Evolutionary conservation across 2,113 vertebrate genomes (phyloP), one percentile per base, ranked within the genome.

Genomic region (Chionis minor): DNA sequence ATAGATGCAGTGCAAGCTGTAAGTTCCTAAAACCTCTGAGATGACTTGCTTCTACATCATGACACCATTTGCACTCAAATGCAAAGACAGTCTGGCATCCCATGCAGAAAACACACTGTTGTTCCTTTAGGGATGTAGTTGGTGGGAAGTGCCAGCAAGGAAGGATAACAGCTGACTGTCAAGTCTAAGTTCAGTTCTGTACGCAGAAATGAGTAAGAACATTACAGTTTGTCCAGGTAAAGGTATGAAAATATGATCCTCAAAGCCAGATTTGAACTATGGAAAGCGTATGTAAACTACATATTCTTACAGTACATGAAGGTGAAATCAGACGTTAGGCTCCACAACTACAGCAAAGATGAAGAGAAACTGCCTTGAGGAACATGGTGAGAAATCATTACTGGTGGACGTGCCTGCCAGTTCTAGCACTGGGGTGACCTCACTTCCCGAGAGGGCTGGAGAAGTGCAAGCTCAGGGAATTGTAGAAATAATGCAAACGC

Each of bases 91-190:
- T 23, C 71, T 77, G 67, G 18, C 33, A 52, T n/a, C 35, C 49
- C 40, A 40, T 0, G 0, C 13, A 62, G 52, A 54, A 81, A 65
- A 38, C 2, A 4, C 49, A 4, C 11, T 55, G 11, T 4, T 86
- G 14, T 19, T 91, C 24, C 35, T 81, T 61, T 33, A 56, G 35
- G 55, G 33, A 30, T 11, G 2, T 22, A 13, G 51, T n/a, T 47
- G 28, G 14, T 49, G 35, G 30, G 42, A 95, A 94, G 73, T 9
- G 7, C 8, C 30, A 74, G 27, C 4, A 66, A 92, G 45, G 33
- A 80, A 69, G 77, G 28, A 14, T 35, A 83, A 33, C 40, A 84
- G 40, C n/a, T 24, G 18, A 42, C 22, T 66, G 6, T 4, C 33
- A n/a, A 62, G 24, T 24, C 40, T 52, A 44, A 44, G 3, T 35